These are phyloP conservation scores for Drosophila monieri DNA, from an alignment of 2,888 invertebrate genomes.

Conservation along the genomic window DNA sequence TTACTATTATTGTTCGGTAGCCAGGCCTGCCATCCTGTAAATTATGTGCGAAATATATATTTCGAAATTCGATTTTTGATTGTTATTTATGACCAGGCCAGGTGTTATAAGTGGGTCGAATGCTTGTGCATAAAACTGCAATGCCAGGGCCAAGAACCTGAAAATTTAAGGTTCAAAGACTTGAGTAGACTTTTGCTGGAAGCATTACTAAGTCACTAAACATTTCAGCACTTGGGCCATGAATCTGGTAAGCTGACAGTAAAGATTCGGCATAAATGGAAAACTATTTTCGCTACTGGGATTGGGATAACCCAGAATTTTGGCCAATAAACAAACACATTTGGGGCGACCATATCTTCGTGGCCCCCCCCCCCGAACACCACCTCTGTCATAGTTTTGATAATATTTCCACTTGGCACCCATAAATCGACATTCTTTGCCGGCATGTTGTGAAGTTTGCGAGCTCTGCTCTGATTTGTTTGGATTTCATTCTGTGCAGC, in stretches of 20 bases:
- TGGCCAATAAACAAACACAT: constrained; percentile 42
- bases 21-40: constrained; percentile 34
- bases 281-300: constrained; percentile 15
- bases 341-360: constrained; percentile 18
- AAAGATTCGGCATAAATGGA: constrained; percentile 7
- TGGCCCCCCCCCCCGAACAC: no score
- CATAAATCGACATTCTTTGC: constrained; percentile 68
- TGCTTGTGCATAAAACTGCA: neutral
- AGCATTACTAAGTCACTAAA: neutral
- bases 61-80: constrained; percentile 44
- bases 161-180: neutral
- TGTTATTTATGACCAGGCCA: constrained; percentile 54
- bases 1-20: constrained; percentile 48
- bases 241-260: constrained; percentile 1
- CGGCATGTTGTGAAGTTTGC: constrained; percentile 58
- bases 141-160: neutral
- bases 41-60: constrained; percentile 56
- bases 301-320: constrained; percentile 16
- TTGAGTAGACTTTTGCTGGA: neutral
- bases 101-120: constrained; percentile 22
- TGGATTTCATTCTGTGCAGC: constrained; percentile 66
- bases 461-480: constrained; percentile 58
- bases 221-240: neutral
- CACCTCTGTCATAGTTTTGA: constrained; percentile 43
- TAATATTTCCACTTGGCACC: constrained; percentile 72